Conservation (phyloP, 2,797 vertebrate species). For the Pangasius mekongensis region DNA sequence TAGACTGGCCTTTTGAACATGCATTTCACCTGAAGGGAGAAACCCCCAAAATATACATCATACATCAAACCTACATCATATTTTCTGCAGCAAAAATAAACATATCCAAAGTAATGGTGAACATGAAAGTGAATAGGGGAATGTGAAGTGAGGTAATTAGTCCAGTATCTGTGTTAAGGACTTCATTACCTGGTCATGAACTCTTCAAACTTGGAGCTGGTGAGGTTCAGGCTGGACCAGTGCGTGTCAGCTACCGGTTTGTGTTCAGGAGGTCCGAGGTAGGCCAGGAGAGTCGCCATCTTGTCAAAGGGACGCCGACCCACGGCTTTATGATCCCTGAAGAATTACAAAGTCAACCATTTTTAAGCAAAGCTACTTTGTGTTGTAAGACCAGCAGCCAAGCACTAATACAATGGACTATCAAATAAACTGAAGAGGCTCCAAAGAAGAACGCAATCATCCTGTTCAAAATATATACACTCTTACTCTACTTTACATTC, state of each 20-base stretch:
- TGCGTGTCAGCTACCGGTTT: slow-evolving; percentile 97
- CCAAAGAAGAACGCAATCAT: neutral
- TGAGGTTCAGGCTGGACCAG: slow-evolving; percentile 98
- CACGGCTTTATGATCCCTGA: slow-evolving; percentile 97
- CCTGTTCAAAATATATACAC: neutral
- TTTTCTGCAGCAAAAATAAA: neutral
- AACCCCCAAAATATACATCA: neutral
- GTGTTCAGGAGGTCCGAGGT: slow-evolving; percentile 95
- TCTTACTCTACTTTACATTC: neutral
- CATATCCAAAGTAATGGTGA: no score
- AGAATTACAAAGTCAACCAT: neutral
- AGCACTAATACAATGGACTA: neutral
- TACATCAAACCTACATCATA: neutral
- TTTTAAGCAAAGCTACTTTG: neutral
- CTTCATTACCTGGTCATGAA: slow-evolving; percentile 93
- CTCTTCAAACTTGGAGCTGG: slow-evolving; percentile 98
- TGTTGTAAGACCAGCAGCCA: neutral
- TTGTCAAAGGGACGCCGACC: slow-evolving; percentile 97
- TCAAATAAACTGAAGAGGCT: neutral
- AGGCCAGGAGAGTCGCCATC: slow-evolving; percentile 97
- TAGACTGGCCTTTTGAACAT: neutral
- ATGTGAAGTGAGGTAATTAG: neutral
- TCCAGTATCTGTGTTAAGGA: neutral
- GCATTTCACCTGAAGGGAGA: neutral
- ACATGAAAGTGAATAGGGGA: neutral